Evolutionary conservation across 2,113 vertebrate species (phyloP).

Genomic region (Channa maculata): DNA sequence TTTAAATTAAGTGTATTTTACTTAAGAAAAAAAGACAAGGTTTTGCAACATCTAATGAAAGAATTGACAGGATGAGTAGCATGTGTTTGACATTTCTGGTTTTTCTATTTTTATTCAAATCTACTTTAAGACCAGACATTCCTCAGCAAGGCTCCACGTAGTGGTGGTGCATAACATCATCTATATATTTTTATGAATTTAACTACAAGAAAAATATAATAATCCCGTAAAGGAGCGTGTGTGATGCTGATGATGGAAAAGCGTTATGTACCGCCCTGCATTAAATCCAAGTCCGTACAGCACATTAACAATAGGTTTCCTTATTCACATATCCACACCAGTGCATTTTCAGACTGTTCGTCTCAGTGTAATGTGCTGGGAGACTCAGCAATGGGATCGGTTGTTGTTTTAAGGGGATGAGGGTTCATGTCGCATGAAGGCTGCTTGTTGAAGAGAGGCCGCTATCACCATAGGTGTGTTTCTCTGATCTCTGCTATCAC

Average conservation of each 20-base stretch:
- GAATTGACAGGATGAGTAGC: constrained; percentile 17
- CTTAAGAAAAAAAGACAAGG: constrained; percentile 13
- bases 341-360: constrained; percentile 79
- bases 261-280: constrained; percentile 42
- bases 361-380: constrained; percentile 54
- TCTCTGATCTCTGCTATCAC: constrained; percentile 98
- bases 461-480: constrained; percentile 96
- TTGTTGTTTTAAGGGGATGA: constrained; percentile 17
- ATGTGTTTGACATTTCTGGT: constrained; percentile 58
- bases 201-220: constrained; percentile 69
- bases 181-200: constrained; percentile 33
- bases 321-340: constrained; percentile 83
- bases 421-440: constrained; percentile 32
- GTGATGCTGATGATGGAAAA: constrained; percentile 25
- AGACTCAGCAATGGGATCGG: neutral
- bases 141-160: constrained; percentile 63
- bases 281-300: constrained; percentile 85
- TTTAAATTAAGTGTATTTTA: constrained; percentile 27
- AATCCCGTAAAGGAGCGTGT: constrained; percentile 29
- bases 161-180: constrained; percentile 58
- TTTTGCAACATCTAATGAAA: constrained; percentile 15
- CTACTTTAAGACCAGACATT: constrained; percentile 67
- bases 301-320: constrained; percentile 81
- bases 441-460: constrained; percentile 1
- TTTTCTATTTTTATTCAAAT: constrained; percentile 82